Evolutionary conservation across 2,797 vertebrate genomes (phyloP), one percentile per base, ranked within the genome.

Genomic region (Cirrhinus molitorella): DNA sequence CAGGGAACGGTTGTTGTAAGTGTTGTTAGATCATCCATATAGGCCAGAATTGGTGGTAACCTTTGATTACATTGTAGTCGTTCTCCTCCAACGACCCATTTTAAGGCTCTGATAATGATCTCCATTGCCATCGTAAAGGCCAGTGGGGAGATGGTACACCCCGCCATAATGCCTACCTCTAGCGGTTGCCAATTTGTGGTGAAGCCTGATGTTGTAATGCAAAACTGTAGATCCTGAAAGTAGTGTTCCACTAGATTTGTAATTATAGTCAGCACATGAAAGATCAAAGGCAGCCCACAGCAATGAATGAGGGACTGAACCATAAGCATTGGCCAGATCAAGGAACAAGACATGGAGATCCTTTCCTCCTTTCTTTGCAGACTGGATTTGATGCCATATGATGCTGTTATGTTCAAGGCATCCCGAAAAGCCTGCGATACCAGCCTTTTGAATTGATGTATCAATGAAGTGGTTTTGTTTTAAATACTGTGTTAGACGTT

Each of bases 211-310:
- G 61, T 65, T 19, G 61, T 65, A 6, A 67, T 1, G 37, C 65
- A 67, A 67, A 67, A 67, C 34, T 68, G 37, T 43, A 68, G 37
- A 13, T 68, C 66, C 66, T 45, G 66, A 4, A 68, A 68, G 11
- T 68, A 68, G 11, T 68, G 65, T 11, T 67, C 40, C 3, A 66
- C 63, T 66, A 49, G 21, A 23, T 45, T 73, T 73, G n/a, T 73
- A 7, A 73, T 49, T 49, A 0, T 74, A 17, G 23, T 55, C 14
- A 7, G 47, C 71, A 74, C 47, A 14, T 53, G 71, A 19, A 74
- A 74, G 65, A 21, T 86, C 47, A 37, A 83, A 87, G 31, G 71
- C 80, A 43, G 37, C 19, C 66, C 66, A 74, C 23, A 74, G 6
- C 19, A 74, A 3, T 10, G 11, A 75, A 57, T 75, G 73, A 57